Evolutionary conservation across 2,113 vertebrate genomes (phyloP), one percentile per base, ranked within the genome.

Genomic region (Hiodon tergisus): DNA sequence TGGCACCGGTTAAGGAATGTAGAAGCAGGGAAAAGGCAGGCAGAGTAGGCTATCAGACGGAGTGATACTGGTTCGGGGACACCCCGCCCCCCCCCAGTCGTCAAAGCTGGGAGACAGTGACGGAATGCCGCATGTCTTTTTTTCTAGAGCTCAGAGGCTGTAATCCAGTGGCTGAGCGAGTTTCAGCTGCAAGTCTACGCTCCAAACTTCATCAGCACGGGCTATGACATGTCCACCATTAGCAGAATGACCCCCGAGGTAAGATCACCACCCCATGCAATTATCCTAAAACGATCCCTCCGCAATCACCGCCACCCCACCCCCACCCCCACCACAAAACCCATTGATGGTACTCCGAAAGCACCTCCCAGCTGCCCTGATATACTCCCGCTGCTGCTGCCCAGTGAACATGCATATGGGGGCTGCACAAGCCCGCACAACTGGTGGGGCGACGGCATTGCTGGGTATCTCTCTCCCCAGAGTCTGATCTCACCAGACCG

Each of bases 141-240:
- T 90, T 92, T 92, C 81, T 90, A 97, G 96, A 97, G 93, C 65
- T 84, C 92, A 0, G 95, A 98, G 91, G 94, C 95, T 0, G 96
- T 99, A 80, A 93, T 94, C 88, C 92, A 94, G 80, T 99, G 97
- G 97, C 93, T 99, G 55, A 93, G 90, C 86, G 95, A 95, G 75
- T 98, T 97, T 88, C 97, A 98, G 93, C 92, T 99, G 84, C 96
- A 98, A 88, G 93, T 98, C 84, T 98, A 98, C 0, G 94, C 95
- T 0, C 92, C 96, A 85, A 95, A 98, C 91, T 98, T 99, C 90
- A 91, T 97, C 87, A 94, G 92, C 0, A 93, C 97, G 0, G 96
- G 97, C 85, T 98, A 98, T 17, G 97, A 98, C 90, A 93, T 98
- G 84, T 93, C 96, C 83, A 97, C 96, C 86, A 94, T 99, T 82